phyloP scores from a whole-genome alignment of 2,797 vertebrate genomes.

The Acipenser oxyrinchus region DNA sequence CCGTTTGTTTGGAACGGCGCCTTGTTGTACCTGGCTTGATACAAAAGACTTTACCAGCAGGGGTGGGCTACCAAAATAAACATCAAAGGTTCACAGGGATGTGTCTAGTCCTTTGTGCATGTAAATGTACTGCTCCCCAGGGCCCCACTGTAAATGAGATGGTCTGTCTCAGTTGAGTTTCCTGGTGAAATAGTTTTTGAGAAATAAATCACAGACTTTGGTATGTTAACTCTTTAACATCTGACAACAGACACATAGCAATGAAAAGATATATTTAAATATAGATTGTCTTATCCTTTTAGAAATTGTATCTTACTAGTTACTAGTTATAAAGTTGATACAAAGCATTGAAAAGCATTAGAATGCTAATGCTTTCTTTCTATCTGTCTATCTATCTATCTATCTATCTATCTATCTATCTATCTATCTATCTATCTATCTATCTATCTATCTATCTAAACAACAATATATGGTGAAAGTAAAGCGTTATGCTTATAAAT shows the following conservation, averaged over 20 bases:
- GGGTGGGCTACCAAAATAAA: constrained; percentile 67
- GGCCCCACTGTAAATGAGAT: constrained; percentile 58
- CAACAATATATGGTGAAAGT: too few species aligned
- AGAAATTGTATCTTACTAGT: too few species aligned
- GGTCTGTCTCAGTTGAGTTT: constrained; percentile 62
- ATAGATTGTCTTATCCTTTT: too few species aligned
- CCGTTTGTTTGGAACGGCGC: constrained; percentile 36
- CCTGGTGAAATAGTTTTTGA: constrained; percentile 61
- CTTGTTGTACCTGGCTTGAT: constrained; percentile 66
- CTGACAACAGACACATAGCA: constrained; percentile 42
- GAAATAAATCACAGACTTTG: constrained; percentile 66
- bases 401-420: too few species aligned
- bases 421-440: too few species aligned
- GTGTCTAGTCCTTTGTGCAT: constrained; percentile 65
- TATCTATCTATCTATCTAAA: too few species aligned
- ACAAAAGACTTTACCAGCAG: constrained; percentile 67
- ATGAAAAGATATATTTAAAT: constrained; percentile 54
- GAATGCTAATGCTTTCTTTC: too few species aligned
- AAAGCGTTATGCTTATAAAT: too few species aligned
- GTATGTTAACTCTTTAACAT: constrained; percentile 49
- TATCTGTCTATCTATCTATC: too few species aligned
- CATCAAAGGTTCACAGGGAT: constrained; percentile 64
- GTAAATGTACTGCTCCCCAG: constrained; percentile 65
- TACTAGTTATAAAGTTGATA: too few species aligned
- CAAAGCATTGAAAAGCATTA: too few species aligned